Base-by-base conservation (phyloP, 2,888 invertebrate species). In the Epinotia nisella region DNA sequence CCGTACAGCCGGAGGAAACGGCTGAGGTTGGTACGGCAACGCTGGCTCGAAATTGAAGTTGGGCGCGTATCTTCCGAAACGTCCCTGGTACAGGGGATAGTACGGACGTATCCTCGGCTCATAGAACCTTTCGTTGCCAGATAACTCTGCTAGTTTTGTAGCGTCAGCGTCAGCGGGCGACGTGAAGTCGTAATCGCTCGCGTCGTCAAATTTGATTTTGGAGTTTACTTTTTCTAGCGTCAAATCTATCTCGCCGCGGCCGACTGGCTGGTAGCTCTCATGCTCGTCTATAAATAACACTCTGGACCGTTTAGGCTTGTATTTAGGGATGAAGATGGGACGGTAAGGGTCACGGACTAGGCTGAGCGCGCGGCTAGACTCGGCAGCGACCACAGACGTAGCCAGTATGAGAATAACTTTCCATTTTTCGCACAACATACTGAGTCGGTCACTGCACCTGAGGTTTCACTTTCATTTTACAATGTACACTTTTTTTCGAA, bases 361-460 rank as follows among this genome's bases (percentile, higher is more conserved):
- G 79, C 90, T 87, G 19, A 92, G 83, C 79, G 92, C 92, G 73
- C 91, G 90, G 81, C 88, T 90, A 75, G 90, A 89, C 81, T 94
- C 94, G 79, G 83, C 88, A 29, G 89, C 87, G 66, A 83, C 87
- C 41, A 86, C 85, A 76, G 89, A 84, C 81, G 89, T 88, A 71
- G 84, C 87, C 64, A 90, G 85, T 68, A 93, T 83, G 80, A 94
- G 80, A 80, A 93, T 80, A 81, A 94, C 92, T 93, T 93, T 94
- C 94, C 93, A 94, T 85, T 90, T 89, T 86, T 88, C 90, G 86
- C 89, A 87, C 41, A 88, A 89, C 94, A 94, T 94, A 85, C 90
- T 93, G 87, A 62, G 49, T 79, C 90, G 92, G 91, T 92, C 92
- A 92, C 83, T 91, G 91, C 82, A 85, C 91, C 79, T 81, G 71